Evolutionary conservation across 2,797 vertebrate genomes (phyloP).

Genomic region (Octomys mimax): DNA sequence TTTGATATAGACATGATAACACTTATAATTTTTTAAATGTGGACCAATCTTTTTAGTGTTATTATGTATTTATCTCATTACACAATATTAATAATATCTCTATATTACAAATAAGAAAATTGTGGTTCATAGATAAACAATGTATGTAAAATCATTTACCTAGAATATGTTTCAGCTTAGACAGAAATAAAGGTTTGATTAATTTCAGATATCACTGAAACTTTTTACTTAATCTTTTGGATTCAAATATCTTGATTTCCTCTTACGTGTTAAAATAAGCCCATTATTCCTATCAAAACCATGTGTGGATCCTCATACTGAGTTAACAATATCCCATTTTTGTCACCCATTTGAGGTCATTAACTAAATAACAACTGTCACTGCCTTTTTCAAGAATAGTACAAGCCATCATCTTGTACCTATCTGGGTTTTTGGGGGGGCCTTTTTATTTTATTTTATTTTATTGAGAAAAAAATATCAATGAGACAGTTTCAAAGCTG

Average conservation of each 20-base stretch:
- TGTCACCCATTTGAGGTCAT: slow-evolving; percentile 46
- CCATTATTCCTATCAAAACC: not conserved
- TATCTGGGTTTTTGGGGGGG: not conserved
- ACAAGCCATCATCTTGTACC: slow-evolving; percentile 32
- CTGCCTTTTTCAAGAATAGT: slow-evolving; percentile 57
- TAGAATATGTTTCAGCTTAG: not conserved
- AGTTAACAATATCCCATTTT: slow-evolving; percentile 48
- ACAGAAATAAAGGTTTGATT: not conserved
- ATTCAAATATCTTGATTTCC: not conserved
- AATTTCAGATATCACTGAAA: not conserved
- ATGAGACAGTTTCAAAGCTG: too few relatives aligned
- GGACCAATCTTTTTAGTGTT: not conserved
- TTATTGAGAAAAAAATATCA: too few relatives aligned
- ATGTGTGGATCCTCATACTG: not conserved
- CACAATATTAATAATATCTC: not conserved
- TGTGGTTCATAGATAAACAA: not conserved
- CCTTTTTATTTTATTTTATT: too few relatives aligned
- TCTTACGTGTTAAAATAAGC: slow-evolving; percentile 31
- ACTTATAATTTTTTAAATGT: not conserved
- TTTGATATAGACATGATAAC: not conserved
- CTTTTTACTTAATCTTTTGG: slow-evolving; percentile 14
- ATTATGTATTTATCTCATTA: not conserved
- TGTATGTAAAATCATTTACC: not conserved
- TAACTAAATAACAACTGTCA: slow-evolving; percentile 64
- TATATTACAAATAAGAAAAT: not conserved